A percentile compares a stretch with the other conserved stretches of the same genome.
phyloP scores from a whole-genome alignment of 2,888 invertebrate genomes.

The Nephrotoma guestfalica region DNA sequence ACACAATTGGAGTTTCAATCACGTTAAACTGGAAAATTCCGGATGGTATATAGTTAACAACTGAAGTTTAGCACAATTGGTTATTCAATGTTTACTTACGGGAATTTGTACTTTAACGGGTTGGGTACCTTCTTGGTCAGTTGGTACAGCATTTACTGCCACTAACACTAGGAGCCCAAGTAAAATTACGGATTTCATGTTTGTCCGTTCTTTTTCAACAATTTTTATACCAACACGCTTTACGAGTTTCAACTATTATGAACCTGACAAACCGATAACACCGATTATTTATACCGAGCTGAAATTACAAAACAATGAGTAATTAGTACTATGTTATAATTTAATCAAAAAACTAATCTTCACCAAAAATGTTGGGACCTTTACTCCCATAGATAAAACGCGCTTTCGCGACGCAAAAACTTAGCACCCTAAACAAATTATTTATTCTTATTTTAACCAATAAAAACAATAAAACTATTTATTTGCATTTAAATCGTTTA shows the following conservation, averaged over 20 bases:
- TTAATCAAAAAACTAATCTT: too few relatives aligned
- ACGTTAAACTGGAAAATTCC: neutral
- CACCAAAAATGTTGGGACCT: too few relatives aligned
- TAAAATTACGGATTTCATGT: neutral
- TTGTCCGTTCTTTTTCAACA: neutral
- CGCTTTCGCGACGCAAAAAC: too few relatives aligned
- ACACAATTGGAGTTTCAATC: neutral
- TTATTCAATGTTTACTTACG: neutral
- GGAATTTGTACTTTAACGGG: neutral
- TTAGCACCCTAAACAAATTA: too few relatives aligned
- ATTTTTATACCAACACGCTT: neutral
- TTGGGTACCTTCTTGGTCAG: neutral
- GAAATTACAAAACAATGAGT: neutral
- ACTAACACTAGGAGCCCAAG: neutral
- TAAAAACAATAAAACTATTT: too few relatives aligned
- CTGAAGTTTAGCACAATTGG: neutral
- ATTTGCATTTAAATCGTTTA: too few relatives aligned
- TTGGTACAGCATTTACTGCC: neutral
- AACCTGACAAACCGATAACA: neutral
- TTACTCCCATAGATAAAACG: too few relatives aligned
- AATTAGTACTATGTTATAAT: neutral
- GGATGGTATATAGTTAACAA: neutral
- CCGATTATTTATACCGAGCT: neutral
- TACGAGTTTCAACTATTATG: neutral
- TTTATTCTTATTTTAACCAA: too few relatives aligned